Percentiles rank a stretch among this genome's conserved stretches.
These are phyloP conservation scores for Tetramorium alpestre DNA, from an alignment of 1,140 invertebrate genomes.

Conservation along the genomic window DNA sequence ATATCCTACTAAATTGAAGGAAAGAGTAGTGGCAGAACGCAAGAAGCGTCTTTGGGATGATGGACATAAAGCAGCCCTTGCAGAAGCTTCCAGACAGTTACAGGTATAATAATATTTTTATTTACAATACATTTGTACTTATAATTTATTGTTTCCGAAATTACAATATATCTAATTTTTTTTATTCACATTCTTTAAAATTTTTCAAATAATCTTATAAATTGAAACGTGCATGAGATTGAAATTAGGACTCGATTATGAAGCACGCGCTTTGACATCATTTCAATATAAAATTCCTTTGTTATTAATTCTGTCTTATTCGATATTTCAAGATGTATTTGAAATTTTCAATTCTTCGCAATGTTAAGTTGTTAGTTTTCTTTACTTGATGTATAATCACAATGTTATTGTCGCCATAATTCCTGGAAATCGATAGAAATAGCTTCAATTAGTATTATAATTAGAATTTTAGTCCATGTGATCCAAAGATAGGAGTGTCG, in stretches of 20 bases:
- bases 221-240: not conserved
- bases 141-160: not conserved
- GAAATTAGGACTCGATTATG: not conserved
- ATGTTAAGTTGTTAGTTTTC: conserved; percentile 10
- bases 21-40: conserved; percentile 93
- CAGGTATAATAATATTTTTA: conserved; percentile 83
- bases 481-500: conserved; percentile 79
- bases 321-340: not conserved
- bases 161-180: not conserved
- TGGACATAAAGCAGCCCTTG: conserved; percentile 91
- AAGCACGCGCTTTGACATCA: too few species aligned
- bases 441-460: conserved; percentile 50
- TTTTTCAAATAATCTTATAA: not conserved
- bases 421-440: conserved; percentile 18
- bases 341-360: not conserved
- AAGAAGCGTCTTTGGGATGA: conserved; percentile 96
- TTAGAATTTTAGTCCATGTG: conserved; percentile 75
- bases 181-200: not conserved
- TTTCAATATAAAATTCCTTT: too few species aligned
- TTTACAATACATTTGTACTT: not conserved
- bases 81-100: conserved; percentile 91
- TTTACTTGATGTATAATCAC: not conserved
- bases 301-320: not conserved
- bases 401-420: not conserved
- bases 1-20: conserved; percentile 93